Percentiles rank a stretch among this genome's conserved stretches.
Conservation (phyloP, 2,888 invertebrate genomes). For the Amblyjoppa fuscipennis region DNA sequence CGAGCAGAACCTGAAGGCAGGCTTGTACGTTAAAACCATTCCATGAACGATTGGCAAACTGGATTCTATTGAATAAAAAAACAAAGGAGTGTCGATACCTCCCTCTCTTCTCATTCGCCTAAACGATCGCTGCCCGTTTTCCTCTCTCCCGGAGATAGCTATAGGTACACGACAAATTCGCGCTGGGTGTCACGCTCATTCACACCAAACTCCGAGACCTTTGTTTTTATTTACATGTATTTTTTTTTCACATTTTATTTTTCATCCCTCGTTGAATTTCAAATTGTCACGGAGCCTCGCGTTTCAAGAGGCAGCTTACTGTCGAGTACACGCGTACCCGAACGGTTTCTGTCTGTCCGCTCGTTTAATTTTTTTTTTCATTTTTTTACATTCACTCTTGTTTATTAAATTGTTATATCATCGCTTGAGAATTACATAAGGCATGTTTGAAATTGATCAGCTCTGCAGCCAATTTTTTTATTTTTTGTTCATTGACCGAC, state of each 20-base stretch:
- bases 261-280: neutral
- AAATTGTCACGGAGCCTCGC: constrained; percentile 18
- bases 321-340: neutral
- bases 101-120: neutral
- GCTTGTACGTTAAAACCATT: neutral
- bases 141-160: neutral
- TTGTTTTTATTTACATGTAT: neutral
- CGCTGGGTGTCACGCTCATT: neutral
- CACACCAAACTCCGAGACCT: neutral
- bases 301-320: neutral
- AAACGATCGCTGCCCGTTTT: neutral
- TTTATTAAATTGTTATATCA: neutral
- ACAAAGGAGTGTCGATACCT: neutral
- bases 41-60: neutral
- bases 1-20: neutral
- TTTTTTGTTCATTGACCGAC: neutral
- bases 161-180: neutral
- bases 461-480: neutral
- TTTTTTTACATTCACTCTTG: neutral
- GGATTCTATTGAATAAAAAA: neutral
- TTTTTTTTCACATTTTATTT: constrained; percentile 1
- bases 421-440: neutral
- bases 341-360: neutral
- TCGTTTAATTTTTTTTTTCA: neutral
- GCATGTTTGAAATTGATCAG: neutral